These are phyloP conservation scores for Phymatocera aterrima DNA, from an alignment of 2,888 invertebrate genomes.

Conservation along the genomic window DNA sequence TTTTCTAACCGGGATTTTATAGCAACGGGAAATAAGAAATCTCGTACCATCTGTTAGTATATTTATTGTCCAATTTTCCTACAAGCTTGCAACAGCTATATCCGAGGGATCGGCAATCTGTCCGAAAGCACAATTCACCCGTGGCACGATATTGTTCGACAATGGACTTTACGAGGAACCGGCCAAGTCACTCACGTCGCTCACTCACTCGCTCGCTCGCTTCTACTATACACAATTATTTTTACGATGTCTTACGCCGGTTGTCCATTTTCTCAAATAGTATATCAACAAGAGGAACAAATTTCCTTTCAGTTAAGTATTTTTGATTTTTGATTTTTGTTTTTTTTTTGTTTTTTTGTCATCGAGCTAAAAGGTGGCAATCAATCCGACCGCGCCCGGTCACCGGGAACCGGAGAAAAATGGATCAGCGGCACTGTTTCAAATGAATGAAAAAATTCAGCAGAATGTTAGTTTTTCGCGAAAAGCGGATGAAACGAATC, in stretches of 20 bases:
- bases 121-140: background rate
- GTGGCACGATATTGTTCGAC: conserved; percentile 6
- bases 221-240: background rate
- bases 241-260: background rate
- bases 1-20: background rate
- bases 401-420: too few species aligned
- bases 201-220: too few species aligned
- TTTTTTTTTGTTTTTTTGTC: too few species aligned
- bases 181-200: conserved; percentile 17
- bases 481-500: too few species aligned
- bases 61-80: conserved; percentile 35
- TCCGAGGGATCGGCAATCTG: background rate
- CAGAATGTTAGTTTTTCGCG: too few species aligned
- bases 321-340: too few species aligned
- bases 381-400: too few species aligned
- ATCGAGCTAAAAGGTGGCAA: too few species aligned
- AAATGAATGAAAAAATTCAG: too few species aligned
- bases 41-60: background rate
- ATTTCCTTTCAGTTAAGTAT: too few species aligned
- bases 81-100: background rate
- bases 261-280: background rate
- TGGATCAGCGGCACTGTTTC: too few species aligned
- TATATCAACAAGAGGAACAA: too few species aligned
- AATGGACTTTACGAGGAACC: background rate
- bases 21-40: background rate